Evolutionary conservation across 2,888 invertebrate genomes (phyloP), one percentile per base, ranked within the genome.

Genomic region (Daptonema setosum): DNA sequence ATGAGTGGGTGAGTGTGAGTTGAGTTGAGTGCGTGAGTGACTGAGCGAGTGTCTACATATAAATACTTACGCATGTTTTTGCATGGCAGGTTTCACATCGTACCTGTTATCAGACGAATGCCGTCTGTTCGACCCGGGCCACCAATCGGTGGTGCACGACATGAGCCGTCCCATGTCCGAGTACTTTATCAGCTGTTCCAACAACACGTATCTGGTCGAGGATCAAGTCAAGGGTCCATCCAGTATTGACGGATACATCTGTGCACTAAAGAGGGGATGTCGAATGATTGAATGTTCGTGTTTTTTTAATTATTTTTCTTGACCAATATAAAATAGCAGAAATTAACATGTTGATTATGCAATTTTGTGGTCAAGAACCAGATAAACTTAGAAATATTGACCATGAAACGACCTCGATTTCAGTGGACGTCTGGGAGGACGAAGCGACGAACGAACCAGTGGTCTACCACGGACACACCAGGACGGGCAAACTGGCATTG

Each of bases 371-470:
- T n/a, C n/a, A n/a, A n/a, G n/a, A n/a, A n/a, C n/a, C n/a, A n/a
- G n/a, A n/a, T n/a, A n/a, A n/a, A n/a, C n/a, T n/a, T n/a, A n/a
- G n/a, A n/a, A n/a, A n/a, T n/a, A n/a, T n/a, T n/a, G n/a, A n/a
- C n/a, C n/a, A n/a, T n/a, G n/a, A n/a, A n/a, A n/a, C n/a, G n/a
- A n/a, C n/a, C 35, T 35, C 8, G 8, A 14, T 45, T 45, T 53
- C 64, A 78, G 77, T 79, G 65, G 78, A 78, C 64, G 72, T 76
- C 54, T 77, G 78, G 76, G 77, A 78, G 63, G 56, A 58, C 17
- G 67, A 70, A 5, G 71, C 67, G 54, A 71, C 72, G 35, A 70
- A 72, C 35, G 71, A 70, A 55, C 77, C 77, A 22, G 67, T 77
- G 51, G 73, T 78, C 25, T 77, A 73, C 65, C 76, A 77, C 64